Base-by-base conservation (phyloP, 2,113 vertebrate species). In the Cromileptes altivelis region DNA sequence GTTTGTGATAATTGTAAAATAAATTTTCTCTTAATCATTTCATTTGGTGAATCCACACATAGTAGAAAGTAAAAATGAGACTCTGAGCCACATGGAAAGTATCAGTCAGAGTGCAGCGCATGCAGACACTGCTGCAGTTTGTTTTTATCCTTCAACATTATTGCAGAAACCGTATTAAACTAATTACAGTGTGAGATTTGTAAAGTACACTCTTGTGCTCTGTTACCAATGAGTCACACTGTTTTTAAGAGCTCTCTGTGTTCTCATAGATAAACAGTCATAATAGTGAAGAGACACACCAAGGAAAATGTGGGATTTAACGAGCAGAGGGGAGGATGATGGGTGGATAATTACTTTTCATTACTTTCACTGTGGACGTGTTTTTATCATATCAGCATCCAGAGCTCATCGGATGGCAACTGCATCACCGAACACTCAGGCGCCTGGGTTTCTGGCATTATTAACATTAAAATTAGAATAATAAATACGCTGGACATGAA, bases 371-470 rank as follows among this genome's bases (percentile, higher is more conserved):
- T 64, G 70, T 27, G 15, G 4, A 88, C 65, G 78, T 50, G 50
- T 60, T 87, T 70, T 79, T 25, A 25, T 68, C 23, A 53, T 60
- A 62, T 81, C 74, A 81, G 74, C 49, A 81, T 72, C 61, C 63
- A 81, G 56, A 84, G 52, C 53, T 83, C 70, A 64, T 78, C 40
- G 5, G 25, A 70, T 33, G 49, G 61, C n/a, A 75, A n/a, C 64
- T 60, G 65, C 40, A 50, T 61, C 53, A n/a, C 19, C n/a, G 50
- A 53, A 37, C 33, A 55, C 60, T 80, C 18, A 75, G 81, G 73
- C 78, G 58, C 86, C 71, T 61, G 30, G 27, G 79, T 71, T 78
- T 89, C 55, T 88, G 61, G 45, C 42, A 37, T 63, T 45, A 78
- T 85, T 61, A 80, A 53, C 30, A 69, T 78, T 25, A 14, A 67